Base-by-base conservation (phyloP, 2,797 vertebrate species). In the Myripristis murdjan region DNA sequence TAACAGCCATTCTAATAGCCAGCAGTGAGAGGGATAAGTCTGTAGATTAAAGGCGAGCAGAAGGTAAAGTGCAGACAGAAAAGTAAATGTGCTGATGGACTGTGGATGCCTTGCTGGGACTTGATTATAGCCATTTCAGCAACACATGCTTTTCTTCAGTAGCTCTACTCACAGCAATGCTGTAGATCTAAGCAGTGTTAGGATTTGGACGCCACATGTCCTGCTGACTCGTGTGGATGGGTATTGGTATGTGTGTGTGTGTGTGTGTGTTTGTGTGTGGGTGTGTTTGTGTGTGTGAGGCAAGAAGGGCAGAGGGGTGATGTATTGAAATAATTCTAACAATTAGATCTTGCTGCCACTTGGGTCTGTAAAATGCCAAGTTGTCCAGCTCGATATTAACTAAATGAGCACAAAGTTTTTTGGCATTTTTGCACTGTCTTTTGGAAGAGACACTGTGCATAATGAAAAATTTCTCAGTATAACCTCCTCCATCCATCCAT, bases 71-170 rank as follows among this genome's bases (percentile, higher is more conserved):
- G 60, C 70, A 58, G 62, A 51, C 57, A 52, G 54, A 22, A 63
- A 24, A 23, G 23, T 59, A 77, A 82, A 79, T 65, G 66, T 77
- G 73, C 79, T 84, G 76, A 82, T 37, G 55, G 35, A 31, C 52
- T 59, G 57, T 31, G 16, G 47, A 51, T 64, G 52, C 49, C 51
- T 58, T 51, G 47, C 70, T 65, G 35, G 22, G 12, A 37, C 15
- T 58, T 59, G 61, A 67, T 72, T 78, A 53, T 9, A 64, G 66
- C 65, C 31, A 23, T 48, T 56, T 74, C 70, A 72, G 70, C 76
- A 73, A 41, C 67, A 59, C 52, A 33, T 16, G 23, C 56, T 33
- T 39, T 70, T 72, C 55, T 75, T 58, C 70, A 67, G 35, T n/a
- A 18, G 44, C 51, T 57, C 61, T 70, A 39, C 46, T 57, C 56